Evolutionary conservation across 1,140 invertebrate species (phyloP).

Genomic region (Leptopilina clavipes): DNA sequence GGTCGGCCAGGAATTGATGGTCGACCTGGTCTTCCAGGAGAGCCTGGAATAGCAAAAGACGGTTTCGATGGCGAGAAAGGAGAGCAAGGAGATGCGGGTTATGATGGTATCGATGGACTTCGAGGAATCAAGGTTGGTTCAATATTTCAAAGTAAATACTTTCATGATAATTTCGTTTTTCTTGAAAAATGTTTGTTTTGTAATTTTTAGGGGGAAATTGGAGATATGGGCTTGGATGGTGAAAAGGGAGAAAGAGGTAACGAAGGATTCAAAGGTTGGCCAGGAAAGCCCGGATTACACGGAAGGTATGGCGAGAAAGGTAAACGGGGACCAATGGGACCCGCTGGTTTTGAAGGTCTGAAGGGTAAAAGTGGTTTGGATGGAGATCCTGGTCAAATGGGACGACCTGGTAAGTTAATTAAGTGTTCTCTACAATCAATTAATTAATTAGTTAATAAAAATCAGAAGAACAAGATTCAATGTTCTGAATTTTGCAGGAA

Average conservation of each 20-base stretch:
- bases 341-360: slow-evolving; percentile 63
- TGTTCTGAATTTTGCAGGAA: slow-evolving; percentile 49
- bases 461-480: neutral
- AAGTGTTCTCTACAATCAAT: too few species aligned
- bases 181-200: slow-evolving; percentile 21
- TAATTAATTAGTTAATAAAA: neutral
- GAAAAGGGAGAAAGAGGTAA: slow-evolving; percentile 70
- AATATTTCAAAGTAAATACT: neutral
- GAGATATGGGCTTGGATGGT: slow-evolving; percentile 71
- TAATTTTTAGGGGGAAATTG: slow-evolving; percentile 68
- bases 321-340: slow-evolving; percentile 68
- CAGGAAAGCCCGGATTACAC: slow-evolving; percentile 67
- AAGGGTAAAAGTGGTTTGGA: slow-evolving; percentile 74
- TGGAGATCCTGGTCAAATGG: slow-evolving; percentile 76
- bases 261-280: slow-evolving; percentile 66
- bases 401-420: slow-evolving; percentile 70
- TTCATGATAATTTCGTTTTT: neutral
- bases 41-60: slow-evolving; percentile 66
- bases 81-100: slow-evolving; percentile 70
- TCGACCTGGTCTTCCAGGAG: slow-evolving; percentile 74
- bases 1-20: slow-evolving; percentile 75
- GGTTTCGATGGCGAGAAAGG: slow-evolving; percentile 70
- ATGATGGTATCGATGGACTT: slow-evolving; percentile 69
- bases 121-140: slow-evolving; percentile 69
- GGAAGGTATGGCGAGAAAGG: slow-evolving; percentile 73